Evolutionary conservation across 2,113 vertebrate species (phyloP).

Genomic region (Melanocharis versteri): DNA sequence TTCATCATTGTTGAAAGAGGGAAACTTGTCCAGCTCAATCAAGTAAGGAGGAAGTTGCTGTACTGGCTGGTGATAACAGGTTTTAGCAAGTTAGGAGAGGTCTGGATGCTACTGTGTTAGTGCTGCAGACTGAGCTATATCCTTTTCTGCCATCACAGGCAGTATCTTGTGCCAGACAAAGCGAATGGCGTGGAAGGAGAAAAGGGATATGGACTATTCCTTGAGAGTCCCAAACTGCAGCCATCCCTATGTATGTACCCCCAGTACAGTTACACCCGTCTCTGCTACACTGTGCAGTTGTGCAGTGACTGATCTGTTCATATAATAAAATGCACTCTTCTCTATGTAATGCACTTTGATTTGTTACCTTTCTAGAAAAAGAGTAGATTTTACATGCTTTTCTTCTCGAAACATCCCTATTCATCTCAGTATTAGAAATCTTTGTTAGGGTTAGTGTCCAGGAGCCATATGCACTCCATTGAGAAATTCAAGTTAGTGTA

Average conservation of each 20-base stretch:
- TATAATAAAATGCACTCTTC: not conserved
- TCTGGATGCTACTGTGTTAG: not conserved
- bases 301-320: not conserved
- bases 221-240: not conserved
- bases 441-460: not conserved
- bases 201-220: not conserved
- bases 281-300: not conserved
- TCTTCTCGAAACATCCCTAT: not conserved
- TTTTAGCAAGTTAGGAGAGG: not conserved
- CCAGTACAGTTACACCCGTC: not conserved
- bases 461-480: not conserved
- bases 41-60: not conserved
- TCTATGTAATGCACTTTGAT: not conserved
- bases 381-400: not conserved
- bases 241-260: rapidly evolving
- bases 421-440: not conserved
- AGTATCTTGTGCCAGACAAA: not conserved
- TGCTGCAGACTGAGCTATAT: not conserved
- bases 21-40: not conserved
- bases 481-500: not conserved
- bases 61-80: not conserved
- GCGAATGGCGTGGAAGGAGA: not conserved
- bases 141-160: not conserved
- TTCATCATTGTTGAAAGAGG: not conserved
- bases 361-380: not conserved